A percentile compares a stretch with the other conserved stretches of the same genome.
Conservation (phyloP, 2,888 invertebrate species). For the Polymixis flavicincta region DNA sequence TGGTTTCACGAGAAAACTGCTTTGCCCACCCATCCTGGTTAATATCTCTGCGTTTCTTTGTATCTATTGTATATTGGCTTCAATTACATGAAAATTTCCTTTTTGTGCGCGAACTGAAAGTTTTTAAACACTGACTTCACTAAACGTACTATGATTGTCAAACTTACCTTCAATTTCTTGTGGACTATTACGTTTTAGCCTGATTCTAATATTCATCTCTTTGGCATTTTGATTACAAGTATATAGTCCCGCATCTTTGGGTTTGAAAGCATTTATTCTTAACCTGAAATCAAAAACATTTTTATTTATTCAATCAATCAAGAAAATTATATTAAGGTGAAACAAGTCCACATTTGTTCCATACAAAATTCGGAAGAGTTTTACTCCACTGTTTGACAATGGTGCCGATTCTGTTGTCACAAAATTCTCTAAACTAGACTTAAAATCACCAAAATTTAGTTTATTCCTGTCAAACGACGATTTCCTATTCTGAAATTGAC, state of each 20-base stretch:
- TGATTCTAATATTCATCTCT: slow-evolving; percentile 79
- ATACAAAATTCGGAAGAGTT: no score
- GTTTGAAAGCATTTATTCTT: slow-evolving; percentile 85
- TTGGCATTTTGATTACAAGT: slow-evolving; percentile 80
- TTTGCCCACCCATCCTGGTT: slow-evolving; percentile 11
- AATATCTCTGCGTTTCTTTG: slow-evolving; percentile 16
- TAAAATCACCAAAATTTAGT: no score
- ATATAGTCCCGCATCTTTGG: slow-evolving; percentile 87
- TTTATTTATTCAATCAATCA: neutral
- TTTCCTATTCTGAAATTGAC: no score
- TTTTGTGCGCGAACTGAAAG: neutral
- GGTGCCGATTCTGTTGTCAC: no score
- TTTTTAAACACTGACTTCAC: no score
- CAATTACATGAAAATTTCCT: neutral
- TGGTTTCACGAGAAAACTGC: slow-evolving; percentile 9
- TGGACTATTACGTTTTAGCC: slow-evolving; percentile 71
- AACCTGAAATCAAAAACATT: slow-evolving; percentile 77
- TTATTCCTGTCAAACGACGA: no score
- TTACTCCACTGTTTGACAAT: no score
- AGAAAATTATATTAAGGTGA: neutral
- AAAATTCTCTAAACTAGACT: no score
- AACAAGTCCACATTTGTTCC: no score
- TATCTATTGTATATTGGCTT: slow-evolving; percentile 3
- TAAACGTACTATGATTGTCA: neutral
- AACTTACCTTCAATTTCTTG: slow-evolving; percentile 78